Conservation (phyloP, 2,113 vertebrate genomes). For the Oncorhynchus clarkii region DNA sequence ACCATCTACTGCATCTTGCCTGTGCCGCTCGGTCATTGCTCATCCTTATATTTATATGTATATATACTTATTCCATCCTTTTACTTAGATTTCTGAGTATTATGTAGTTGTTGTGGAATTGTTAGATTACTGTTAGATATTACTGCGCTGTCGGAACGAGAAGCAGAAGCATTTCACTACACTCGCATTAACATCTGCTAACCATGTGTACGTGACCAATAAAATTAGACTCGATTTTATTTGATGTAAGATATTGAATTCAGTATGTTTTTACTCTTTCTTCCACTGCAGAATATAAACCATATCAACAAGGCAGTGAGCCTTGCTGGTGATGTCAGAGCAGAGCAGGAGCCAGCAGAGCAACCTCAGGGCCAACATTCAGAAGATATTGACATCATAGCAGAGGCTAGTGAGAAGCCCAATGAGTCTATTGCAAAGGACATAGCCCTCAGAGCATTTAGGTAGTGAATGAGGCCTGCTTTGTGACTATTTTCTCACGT, state of each 20-base stretch:
- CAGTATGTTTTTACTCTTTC: not conserved
- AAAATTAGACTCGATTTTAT: too few relatives aligned
- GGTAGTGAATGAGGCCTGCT: conserved; percentile 64
- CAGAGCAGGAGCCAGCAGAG: conserved; percentile 87
- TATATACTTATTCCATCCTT: too few relatives aligned
- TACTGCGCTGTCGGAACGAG: too few relatives aligned
- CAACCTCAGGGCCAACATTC: conserved; percentile 84
- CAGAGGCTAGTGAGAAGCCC: conserved; percentile 72
- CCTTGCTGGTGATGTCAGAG: conserved; percentile 87
- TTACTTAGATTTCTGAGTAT: too few relatives aligned
- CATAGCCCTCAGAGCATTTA: conserved; percentile 62
- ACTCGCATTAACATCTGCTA: too few relatives aligned
- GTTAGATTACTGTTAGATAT: too few relatives aligned
- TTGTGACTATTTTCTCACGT: too few relatives aligned
- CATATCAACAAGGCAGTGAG: conserved; percentile 84
- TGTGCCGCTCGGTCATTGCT: not conserved
- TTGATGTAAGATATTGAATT: too few relatives aligned
- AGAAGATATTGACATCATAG: conserved; percentile 85
- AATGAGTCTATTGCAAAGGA: conserved; percentile 75
- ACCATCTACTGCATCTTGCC: not conserved
- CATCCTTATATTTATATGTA: too few relatives aligned
- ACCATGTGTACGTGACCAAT: too few relatives aligned
- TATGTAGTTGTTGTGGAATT: too few relatives aligned
- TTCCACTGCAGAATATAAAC: conserved; percentile 77
- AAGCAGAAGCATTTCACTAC: too few relatives aligned